phyloP scores from a whole-genome alignment of 2,113 vertebrate species.

The Scomber scombrus region DNA sequence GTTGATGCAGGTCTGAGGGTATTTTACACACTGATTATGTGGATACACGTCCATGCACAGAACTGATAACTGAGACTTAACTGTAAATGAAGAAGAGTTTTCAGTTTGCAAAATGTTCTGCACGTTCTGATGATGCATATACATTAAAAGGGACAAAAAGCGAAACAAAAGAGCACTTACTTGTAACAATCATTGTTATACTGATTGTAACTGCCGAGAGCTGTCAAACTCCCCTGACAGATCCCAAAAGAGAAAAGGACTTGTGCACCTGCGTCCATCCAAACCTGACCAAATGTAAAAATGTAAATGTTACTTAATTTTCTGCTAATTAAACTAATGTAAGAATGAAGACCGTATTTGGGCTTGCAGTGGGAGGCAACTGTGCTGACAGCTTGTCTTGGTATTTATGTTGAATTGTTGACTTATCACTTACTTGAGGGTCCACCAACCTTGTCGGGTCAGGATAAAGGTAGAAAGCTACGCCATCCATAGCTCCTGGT shows the following conservation, averaged over 20 bases:
- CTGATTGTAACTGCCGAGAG: slow-evolving; percentile 81
- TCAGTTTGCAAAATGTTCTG: background rate
- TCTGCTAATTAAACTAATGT: background rate
- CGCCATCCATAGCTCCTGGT: slow-evolving; percentile 88
- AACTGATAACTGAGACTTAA: no score
- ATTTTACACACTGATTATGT: no score
- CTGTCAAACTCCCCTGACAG: slow-evolving; percentile 79
- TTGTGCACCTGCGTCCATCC: slow-evolving; percentile 84
- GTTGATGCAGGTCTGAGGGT: no score
- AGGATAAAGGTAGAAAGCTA: slow-evolving; percentile 92
- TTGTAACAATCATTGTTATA: slow-evolving; percentile 82
- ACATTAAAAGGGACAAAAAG: background rate
- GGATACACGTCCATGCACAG: no score
- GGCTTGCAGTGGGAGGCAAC: background rate
- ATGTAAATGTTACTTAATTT: slow-evolving; percentile 4
- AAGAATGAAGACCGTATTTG: background rate
- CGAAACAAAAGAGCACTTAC: slow-evolving; percentile 57
- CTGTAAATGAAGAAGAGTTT: no score
- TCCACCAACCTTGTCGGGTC: slow-evolving; percentile 89
- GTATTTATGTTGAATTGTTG: slow-evolving; percentile 1
- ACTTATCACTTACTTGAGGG: slow-evolving; percentile 87
- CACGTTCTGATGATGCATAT: background rate
- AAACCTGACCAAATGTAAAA: slow-evolving; percentile 69
- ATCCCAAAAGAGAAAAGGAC: slow-evolving; percentile 83
- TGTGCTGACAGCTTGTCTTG: slow-evolving; percentile 14